A percentile compares a stretch with the other conserved stretches of the same genome.
These are phyloP conservation scores for Sceloporus undulatus DNA, from an alignment of 2,113 vertebrate species.

Conservation along the genomic window DNA sequence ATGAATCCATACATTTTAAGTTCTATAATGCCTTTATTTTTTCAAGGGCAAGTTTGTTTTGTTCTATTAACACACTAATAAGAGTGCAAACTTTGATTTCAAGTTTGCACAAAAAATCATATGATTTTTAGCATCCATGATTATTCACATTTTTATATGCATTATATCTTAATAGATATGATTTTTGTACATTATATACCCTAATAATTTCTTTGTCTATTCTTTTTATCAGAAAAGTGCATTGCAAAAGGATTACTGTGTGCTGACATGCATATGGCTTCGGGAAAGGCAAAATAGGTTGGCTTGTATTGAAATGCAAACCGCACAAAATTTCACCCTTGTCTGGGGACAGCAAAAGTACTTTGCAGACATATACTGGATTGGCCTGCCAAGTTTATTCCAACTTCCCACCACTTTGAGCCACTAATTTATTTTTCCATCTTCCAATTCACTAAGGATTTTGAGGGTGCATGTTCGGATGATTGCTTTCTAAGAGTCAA, in stretches of 20 bases:
- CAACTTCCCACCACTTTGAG: background rate
- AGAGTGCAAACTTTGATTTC: too few relatives aligned
- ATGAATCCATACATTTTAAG: too few relatives aligned
- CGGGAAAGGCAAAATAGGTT: background rate
- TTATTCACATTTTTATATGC: background rate
- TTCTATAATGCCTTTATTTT: too few relatives aligned
- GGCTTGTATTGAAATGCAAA: background rate
- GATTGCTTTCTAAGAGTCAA: slow-evolving; percentile 22
- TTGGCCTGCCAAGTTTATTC: background rate
- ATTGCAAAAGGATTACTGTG: background rate
- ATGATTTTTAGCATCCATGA: background rate
- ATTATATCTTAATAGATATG: too few relatives aligned
- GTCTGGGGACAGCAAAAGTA: too few relatives aligned
- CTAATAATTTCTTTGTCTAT: background rate
- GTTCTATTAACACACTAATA: too few relatives aligned
- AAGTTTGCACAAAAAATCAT: too few relatives aligned
- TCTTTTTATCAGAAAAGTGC: background rate
- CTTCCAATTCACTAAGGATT: background rate
- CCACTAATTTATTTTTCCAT: background rate
- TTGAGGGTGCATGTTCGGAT: background rate
- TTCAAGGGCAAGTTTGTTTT: too few relatives aligned
- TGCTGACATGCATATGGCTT: background rate
- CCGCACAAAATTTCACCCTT: background rate
- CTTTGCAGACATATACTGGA: too few relatives aligned
- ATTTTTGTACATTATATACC: background rate